Conservation (phyloP, 2,113 vertebrate genomes). For the Tychaedon coryphoeus region DNA sequence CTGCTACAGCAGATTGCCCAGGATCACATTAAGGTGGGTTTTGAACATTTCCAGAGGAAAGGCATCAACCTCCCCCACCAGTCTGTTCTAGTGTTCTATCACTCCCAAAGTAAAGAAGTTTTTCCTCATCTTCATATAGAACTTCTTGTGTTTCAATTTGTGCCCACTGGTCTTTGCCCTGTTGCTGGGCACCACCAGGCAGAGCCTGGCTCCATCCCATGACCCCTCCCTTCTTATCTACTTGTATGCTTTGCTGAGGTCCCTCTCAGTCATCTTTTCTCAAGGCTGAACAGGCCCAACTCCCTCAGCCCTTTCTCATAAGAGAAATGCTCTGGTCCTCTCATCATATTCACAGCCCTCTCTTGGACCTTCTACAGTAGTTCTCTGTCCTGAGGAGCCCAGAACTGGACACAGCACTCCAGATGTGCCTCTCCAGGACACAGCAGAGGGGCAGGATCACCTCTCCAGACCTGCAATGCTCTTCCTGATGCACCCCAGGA, state of each 20-base stretch:
- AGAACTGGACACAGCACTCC: neutral
- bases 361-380: too few species aligned
- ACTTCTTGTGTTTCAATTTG: neutral
- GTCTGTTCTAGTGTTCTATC: neutral
- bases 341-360: neutral
- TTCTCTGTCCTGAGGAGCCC: neutral
- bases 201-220: neutral
- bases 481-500: too few species aligned
- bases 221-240: neutral
- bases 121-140: neutral
- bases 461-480: too few species aligned
- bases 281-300: neutral
- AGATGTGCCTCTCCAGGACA: neutral
- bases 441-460: neutral
- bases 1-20: neutral
- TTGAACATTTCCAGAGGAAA: neutral
- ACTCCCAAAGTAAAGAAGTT: neutral
- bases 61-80: neutral
- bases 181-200: neutral
- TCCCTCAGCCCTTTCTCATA: rapidly evolving
- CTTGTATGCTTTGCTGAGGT: neutral
- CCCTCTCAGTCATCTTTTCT: rapidly evolving
- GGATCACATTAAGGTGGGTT: neutral
- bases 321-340: neutral
- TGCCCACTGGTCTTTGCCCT: neutral